Evolutionary conservation across 2,888 invertebrate genomes (phyloP).

Genomic region (Yponomeuta plumbellus): DNA sequence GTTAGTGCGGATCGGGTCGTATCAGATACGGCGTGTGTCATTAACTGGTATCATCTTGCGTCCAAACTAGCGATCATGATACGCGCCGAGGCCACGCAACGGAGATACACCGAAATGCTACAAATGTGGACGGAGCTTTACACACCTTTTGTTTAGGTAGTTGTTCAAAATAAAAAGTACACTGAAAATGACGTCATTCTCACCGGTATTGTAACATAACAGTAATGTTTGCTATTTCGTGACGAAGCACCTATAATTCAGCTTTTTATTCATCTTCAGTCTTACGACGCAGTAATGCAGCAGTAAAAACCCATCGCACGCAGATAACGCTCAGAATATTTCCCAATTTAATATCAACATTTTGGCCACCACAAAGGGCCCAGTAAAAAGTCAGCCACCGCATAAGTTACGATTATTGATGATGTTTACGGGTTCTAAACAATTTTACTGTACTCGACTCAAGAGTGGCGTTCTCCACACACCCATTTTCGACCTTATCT

Average conservation of each 20-base stretch:
- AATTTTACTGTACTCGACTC: conserved; percentile 53
- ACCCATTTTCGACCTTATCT: conserved; percentile 9
- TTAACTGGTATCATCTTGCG: too few relatives aligned
- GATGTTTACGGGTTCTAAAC: conserved; percentile 67
- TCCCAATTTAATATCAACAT: conserved; percentile 28
- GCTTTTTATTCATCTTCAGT: not conserved
- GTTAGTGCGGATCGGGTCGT: too few relatives aligned
- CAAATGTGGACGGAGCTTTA: too few relatives aligned
- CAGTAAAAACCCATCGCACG: not conserved
- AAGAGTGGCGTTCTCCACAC: conserved; percentile 46
- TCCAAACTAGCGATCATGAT: too few relatives aligned
- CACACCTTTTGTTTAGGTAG: too few relatives aligned
- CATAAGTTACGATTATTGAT: conserved; percentile 68
- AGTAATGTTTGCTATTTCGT: too few relatives aligned
- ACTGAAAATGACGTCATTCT: not conserved
- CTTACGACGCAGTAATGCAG: not conserved
- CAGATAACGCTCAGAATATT: conserved; percentile 16
- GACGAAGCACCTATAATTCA: not conserved
- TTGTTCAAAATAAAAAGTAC: too few relatives aligned
- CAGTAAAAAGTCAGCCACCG: conserved; percentile 53
- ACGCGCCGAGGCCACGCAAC: too few relatives aligned
- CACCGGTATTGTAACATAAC: not conserved
- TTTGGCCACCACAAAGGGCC: conserved; percentile 46
- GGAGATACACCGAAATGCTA: too few relatives aligned
- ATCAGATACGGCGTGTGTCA: too few relatives aligned